A percentile compares a stretch with the other conserved stretches of the same genome.
Conservation (phyloP, 2,888 invertebrate species). For the Autographa gamma region DNA sequence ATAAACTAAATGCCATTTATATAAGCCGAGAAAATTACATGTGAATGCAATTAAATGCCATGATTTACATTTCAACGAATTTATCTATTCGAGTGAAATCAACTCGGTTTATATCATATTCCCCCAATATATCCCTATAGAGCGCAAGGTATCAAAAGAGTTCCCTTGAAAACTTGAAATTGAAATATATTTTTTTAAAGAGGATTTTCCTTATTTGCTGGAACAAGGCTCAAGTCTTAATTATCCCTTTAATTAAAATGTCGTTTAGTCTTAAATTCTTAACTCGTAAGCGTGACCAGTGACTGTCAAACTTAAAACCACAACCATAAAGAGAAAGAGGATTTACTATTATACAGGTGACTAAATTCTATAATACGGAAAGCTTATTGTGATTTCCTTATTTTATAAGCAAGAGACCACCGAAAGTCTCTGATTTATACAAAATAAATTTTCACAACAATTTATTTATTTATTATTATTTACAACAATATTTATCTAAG, state of each 20-base stretch:
- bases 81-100: too few relatives aligned
- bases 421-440: too few relatives aligned
- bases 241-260: constrained; percentile 3
- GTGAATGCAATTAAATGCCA: not conserved
- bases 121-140: too few relatives aligned
- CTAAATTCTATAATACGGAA: not conserved
- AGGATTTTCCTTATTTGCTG: not conserved
- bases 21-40: not conserved
- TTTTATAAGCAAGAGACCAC: not conserved
- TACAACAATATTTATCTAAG: too few relatives aligned
- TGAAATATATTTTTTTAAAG: not conserved
- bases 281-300: not conserved
- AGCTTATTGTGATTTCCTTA: not conserved
- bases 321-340: not conserved
- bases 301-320: not conserved
- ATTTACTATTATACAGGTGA: not conserved
- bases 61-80: not conserved
- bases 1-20: not conserved
- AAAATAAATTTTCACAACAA: too few relatives aligned
- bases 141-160: not conserved
- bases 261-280: not conserved
- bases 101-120: too few relatives aligned
- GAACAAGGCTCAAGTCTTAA: not conserved
- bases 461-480: too few relatives aligned
- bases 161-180: not conserved